phyloP scores from a whole-genome alignment of 2,888 invertebrate species.

The Ischnura elegans region DNA sequence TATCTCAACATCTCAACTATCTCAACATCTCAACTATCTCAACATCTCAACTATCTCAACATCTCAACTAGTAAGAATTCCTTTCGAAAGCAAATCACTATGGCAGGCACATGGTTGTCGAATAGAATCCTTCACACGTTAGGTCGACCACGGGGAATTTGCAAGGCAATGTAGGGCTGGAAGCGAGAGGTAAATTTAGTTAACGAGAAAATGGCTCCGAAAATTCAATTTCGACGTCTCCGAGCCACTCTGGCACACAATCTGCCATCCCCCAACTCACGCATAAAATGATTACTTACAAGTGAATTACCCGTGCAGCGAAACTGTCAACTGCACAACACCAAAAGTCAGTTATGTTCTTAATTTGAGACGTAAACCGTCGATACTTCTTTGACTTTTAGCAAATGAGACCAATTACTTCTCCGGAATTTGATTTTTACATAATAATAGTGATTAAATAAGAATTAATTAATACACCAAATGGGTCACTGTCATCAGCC shows the following conservation, averaged over 20 bases:
- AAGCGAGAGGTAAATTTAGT: not conserved
- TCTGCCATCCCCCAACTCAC: not conserved
- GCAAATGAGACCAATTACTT: not conserved
- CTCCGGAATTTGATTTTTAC: not conserved
- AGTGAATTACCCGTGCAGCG: not conserved
- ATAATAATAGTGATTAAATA: too few relatives aligned
- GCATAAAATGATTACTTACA: constrained; percentile 5
- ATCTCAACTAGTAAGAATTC: too few relatives aligned
- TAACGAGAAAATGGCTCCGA: constrained; percentile 18
- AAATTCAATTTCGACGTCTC: not conserved
- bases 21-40: too few relatives aligned
- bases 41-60: too few relatives aligned
- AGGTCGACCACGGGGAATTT: not conserved
- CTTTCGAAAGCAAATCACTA: too few relatives aligned
- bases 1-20: too few relatives aligned
- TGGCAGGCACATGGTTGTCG: not conserved
- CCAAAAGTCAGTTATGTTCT: not conserved
- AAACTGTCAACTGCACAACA: not conserved
- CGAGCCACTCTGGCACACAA: not conserved
- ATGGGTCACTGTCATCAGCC: too few relatives aligned
- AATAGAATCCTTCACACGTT: not conserved
- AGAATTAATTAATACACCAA: too few relatives aligned
- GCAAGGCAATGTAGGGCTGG: not conserved
- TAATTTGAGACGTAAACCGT: not conserved
- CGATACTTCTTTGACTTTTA: not conserved